phyloP scores from a whole-genome alignment of 2,888 invertebrate species.

The Rhorus exstirpatorius region DNA sequence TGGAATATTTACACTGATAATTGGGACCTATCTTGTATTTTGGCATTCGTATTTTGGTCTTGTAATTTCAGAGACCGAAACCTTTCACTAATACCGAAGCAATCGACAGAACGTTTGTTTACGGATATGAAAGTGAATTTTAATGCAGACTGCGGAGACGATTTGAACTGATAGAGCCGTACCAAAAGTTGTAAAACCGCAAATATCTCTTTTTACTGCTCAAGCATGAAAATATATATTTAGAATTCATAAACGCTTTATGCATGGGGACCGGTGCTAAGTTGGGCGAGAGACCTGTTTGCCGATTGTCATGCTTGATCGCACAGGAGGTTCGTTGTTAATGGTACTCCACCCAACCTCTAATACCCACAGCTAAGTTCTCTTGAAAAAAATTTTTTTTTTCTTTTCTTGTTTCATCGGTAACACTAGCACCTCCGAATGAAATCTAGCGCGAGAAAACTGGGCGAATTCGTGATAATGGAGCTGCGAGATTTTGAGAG shows the following conservation, averaged over 20 bases:
- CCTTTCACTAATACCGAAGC: neutral
- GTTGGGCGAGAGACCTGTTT: conserved; percentile 63
- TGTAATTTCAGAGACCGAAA: neutral
- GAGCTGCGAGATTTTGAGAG: neutral
- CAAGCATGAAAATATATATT: conserved; percentile 30
- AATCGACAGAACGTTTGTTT: conserved; percentile 41
- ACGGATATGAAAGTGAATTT: conserved; percentile 50
- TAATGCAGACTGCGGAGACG: neutral
- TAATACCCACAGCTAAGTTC: conserved; percentile 3
- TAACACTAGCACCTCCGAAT: neutral
- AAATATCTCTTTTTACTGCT: neutral
- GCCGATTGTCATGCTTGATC: conserved; percentile 61
- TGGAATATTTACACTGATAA: conserved; percentile 17
- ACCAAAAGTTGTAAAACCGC: conserved; percentile 1
- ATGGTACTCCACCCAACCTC: conserved; percentile 21
- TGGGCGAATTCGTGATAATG: neutral
- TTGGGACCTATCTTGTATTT: too few species aligned
- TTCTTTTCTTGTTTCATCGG: neutral
- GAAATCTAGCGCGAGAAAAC: neutral
- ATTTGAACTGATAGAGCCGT: neutral
- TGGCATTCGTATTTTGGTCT: neutral
- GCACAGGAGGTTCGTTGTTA: conserved; percentile 26
- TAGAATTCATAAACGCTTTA: conserved; percentile 35
- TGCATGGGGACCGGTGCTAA: conserved; percentile 32
- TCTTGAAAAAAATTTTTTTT: conserved; percentile 18